Evolutionary conservation across 1,140 invertebrate genomes (phyloP).

Genomic region (Sycophaga agraensis): DNA sequence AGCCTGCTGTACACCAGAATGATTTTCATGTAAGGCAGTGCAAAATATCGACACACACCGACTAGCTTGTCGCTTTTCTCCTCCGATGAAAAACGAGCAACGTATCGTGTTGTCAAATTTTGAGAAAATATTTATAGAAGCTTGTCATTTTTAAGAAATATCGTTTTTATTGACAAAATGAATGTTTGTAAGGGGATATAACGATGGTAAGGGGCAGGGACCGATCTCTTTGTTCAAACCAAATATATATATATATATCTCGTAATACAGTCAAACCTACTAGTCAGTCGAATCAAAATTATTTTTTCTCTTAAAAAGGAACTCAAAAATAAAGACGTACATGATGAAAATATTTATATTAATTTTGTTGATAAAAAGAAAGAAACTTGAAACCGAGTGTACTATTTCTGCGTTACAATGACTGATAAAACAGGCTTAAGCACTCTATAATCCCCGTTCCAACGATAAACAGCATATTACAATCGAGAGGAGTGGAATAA

Average conservation of each 20-base stretch:
- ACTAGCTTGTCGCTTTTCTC: slow-evolving; percentile 13
- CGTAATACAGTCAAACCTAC: not conserved
- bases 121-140: slow-evolving; percentile 29
- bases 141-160: slow-evolving; percentile 36
- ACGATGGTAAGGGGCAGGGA: slow-evolving; percentile 49
- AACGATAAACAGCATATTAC: slow-evolving; percentile 32
- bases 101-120: slow-evolving; percentile 26
- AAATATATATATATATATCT: slow-evolving; percentile 9
- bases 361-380: slow-evolving; percentile 20
- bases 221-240: slow-evolving; percentile 28
- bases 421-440: slow-evolving; percentile 28
- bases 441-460: slow-evolving; percentile 31
- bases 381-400: slow-evolving; percentile 18
- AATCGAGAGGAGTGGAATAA: slow-evolving; percentile 31
- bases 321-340: slow-evolving; percentile 10
- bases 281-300: slow-evolving; percentile 9
- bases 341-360: slow-evolving; percentile 11
- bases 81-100: slow-evolving; percentile 7
- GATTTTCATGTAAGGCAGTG: slow-evolving; percentile 48
- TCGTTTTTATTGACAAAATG: slow-evolving; percentile 45
- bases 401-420: slow-evolving; percentile 26
- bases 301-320: too few species aligned
- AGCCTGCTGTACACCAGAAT: slow-evolving; percentile 56
- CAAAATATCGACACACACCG: slow-evolving; percentile 40
- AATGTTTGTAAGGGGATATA: slow-evolving; percentile 43